phyloP scores from a whole-genome alignment of 2,797 vertebrate genomes.

The Sebastes nivosus region DNA sequence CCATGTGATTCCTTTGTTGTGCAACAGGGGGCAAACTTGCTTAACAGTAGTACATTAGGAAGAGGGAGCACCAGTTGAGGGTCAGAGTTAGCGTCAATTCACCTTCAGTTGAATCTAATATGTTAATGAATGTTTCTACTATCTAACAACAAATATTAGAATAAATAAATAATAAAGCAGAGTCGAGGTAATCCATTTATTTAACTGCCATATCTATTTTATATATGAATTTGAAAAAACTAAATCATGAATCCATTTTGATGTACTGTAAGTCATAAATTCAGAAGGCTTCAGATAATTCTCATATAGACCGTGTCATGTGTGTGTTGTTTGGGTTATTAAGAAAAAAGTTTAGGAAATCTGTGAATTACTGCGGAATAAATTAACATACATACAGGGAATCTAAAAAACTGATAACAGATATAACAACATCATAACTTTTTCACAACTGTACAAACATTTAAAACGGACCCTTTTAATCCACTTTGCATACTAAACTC shows the following conservation, averaged over 20 bases:
- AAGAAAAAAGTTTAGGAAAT: not conserved
- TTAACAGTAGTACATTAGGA: not conserved
- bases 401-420: not conserved
- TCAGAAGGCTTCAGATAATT: not conserved
- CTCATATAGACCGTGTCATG: not conserved
- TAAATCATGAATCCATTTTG: not conserved
- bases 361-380: not conserved
- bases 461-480: not conserved
- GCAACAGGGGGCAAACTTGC: constrained; percentile 45
- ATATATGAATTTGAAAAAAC: not conserved
- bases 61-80: not conserved
- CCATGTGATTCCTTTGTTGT: not conserved
- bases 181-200: not conserved
- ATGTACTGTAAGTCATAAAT: not conserved
- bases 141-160: not conserved
- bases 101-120: not conserved
- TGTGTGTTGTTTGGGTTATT: not conserved
- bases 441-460: not conserved
- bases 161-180: not conserved
- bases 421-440: not conserved
- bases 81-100: not conserved
- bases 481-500: not conserved
- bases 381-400: not conserved
- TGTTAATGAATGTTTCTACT: not conserved
- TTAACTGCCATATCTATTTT: not conserved